phyloP scores from a whole-genome alignment of 2,888 invertebrate genomes.

The Biston stratarius region DNA sequence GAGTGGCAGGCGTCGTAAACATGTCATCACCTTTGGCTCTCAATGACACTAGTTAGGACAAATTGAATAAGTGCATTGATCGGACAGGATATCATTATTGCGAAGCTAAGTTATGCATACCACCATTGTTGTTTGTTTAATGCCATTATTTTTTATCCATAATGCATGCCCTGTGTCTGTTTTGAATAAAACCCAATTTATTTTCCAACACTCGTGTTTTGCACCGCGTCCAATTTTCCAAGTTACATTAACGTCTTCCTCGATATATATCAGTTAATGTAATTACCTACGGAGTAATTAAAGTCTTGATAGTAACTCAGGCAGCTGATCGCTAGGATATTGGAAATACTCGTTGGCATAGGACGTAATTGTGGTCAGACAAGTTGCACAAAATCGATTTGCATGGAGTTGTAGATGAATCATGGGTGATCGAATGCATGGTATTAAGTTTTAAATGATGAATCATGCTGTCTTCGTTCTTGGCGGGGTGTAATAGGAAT shows the following conservation, averaged over 20 bases:
- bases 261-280: conserved; percentile 8
- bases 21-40: conserved; percentile 40
- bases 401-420: conserved; percentile 45
- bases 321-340: conserved; percentile 6
- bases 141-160: conserved; percentile 31
- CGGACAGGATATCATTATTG: conserved; percentile 45
- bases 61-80: conserved; percentile 49
- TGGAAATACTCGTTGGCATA: conserved; percentile 12
- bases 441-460: conserved; percentile 47
- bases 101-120: conserved; percentile 38
- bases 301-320: conserved; percentile 22
- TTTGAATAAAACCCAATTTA: conserved; percentile 28
- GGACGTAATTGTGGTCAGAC: conserved; percentile 13
- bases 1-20: conserved; percentile 38
- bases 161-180: conserved; percentile 26
- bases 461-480: conserved; percentile 53
- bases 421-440: conserved; percentile 46
- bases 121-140: conserved; percentile 43
- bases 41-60: conserved; percentile 42
- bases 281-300: conserved; percentile 22
- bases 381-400: conserved; percentile 33
- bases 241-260: conserved; percentile 1
- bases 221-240: conserved; percentile 6
- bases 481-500: conserved; percentile 46
- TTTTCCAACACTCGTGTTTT: conserved; percentile 5